These are phyloP conservation scores for Drosophila cognata DNA, from an alignment of 2,888 invertebrate species.

Conservation along the genomic window DNA sequence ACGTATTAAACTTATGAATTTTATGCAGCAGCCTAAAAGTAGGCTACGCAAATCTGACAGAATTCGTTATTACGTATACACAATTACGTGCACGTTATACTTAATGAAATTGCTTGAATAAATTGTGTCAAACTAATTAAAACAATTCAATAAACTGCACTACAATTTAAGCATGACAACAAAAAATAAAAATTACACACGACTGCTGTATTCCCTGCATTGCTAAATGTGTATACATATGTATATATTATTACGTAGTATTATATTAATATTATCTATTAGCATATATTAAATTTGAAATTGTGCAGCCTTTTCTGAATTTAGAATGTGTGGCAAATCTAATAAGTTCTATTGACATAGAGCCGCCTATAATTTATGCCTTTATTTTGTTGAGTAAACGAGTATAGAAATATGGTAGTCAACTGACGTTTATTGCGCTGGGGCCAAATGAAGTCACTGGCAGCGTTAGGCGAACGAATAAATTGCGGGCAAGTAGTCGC, in stretches of 20 bases:
- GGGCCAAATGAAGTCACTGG: constrained; percentile 30
- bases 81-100: constrained; percentile 15
- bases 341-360: neutral
- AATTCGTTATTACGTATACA: constrained; percentile 23
- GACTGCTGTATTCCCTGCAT: neutral
- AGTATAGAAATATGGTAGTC: constrained; percentile 4
- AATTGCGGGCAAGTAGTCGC: constrained; percentile 55
- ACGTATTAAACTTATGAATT: constrained; percentile 3
- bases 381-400: neutral
- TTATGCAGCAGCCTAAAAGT: constrained; percentile 38
- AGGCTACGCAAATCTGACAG: constrained; percentile 20
- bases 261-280: neutral
- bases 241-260: neutral
- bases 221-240: neutral
- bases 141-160: constrained; percentile 44
- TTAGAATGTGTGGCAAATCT: neutral
- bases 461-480: constrained; percentile 37
- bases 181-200: neutral
- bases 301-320: neutral
- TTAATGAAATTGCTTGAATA: constrained; percentile 20
- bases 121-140: constrained; percentile 56
- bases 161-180: constrained; percentile 2
- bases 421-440: constrained; percentile 2
- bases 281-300: neutral
- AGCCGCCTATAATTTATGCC: too few relatives aligned